These are phyloP conservation scores for Microcebus tavaratra DNA, from an alignment of 2,113 vertebrate species.

Conservation along the genomic window DNA sequence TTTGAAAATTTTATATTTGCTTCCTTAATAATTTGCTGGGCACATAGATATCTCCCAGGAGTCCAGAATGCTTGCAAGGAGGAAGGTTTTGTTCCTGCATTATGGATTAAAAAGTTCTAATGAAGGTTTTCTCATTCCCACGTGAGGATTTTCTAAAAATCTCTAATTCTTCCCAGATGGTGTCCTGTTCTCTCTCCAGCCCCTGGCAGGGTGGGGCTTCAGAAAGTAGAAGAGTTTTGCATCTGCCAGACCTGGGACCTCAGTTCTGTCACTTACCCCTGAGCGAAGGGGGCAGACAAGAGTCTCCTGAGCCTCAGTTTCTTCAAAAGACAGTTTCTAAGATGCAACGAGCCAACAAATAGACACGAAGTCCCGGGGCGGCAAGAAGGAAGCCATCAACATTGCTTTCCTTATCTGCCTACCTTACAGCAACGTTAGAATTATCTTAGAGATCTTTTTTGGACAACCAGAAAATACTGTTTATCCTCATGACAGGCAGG, in stretches of 20 bases:
- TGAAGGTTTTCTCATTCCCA: slow-evolving; percentile 51
- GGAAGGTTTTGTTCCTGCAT: slow-evolving; percentile 31
- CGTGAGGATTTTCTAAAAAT: slow-evolving; percentile 13
- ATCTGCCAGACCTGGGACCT: neutral
- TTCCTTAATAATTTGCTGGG: neutral
- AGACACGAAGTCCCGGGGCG: neutral
- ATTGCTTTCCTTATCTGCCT: neutral
- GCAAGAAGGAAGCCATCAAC: neutral
- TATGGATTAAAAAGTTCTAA: slow-evolving; percentile 43
- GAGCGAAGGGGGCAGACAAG: rapidly evolving
- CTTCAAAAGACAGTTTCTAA: neutral
- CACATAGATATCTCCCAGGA: neutral
- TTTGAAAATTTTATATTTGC: neutral
- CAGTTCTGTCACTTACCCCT: neutral
- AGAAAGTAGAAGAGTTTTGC: neutral
- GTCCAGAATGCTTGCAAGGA: slow-evolving; percentile 4
- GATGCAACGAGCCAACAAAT: neutral
- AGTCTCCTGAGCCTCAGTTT: neutral
- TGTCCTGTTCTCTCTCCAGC: neutral
- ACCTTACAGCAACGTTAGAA: neutral
- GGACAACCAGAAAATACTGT: slow-evolving; percentile 21
- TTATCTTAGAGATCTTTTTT: neutral
- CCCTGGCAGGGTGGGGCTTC: neutral
- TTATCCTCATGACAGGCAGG: slow-evolving; percentile 2
- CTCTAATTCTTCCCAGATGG: slow-evolving; percentile 62